Base-by-base conservation (phyloP, 2,113 vertebrate species). In the Ciconia stormi region DNA sequence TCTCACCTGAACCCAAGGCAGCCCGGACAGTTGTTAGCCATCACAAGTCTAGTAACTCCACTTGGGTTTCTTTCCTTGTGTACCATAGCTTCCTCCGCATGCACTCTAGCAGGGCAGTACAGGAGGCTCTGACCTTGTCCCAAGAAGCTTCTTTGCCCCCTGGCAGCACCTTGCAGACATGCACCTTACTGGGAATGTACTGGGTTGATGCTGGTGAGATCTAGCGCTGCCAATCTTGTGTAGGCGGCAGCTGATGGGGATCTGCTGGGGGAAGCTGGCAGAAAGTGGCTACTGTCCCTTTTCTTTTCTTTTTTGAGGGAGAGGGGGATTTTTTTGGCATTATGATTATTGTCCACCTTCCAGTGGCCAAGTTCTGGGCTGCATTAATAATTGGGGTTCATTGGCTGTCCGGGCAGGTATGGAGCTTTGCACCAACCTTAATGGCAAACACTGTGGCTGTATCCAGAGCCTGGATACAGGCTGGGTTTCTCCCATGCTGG, bases 271-370 rank as follows among this genome's bases (percentile, higher is more conserved):
- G 77, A 93, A 85, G 63, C 89, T 95, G 84, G 62, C 70, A 94
- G 81, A 25, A 92, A 80, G 70, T 91, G 81, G 93, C 93, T 96
- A 91, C 95, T 92, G 82, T 89, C 89, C 94, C 91, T 96, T 96
- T 97, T 95, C 70, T 90, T 96, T 94, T 71, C 56, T 73, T 94
- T 93, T 69, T 42, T 67, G 79, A 94, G n/a, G 70, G 65, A 91
- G 36, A 79, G 40, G 72, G 93, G 82, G 70, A 89, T 89, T 38
- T 95, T 89, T 92, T 88, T 85, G 91, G 81, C 85, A 96, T 96
- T 97, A 67, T 38, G 72, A 76, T 93, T 94, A 93, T 91, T 85
- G 77, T 89, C 87, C 67, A 92, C 67, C 86, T 95, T 74, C 72
- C 87, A 92, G 86, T 93, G 96, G 94, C 92, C 91, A 95, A 93